Conservation (phyloP, 2,113 vertebrate species). For the Spermophilus dauricus region DNA sequence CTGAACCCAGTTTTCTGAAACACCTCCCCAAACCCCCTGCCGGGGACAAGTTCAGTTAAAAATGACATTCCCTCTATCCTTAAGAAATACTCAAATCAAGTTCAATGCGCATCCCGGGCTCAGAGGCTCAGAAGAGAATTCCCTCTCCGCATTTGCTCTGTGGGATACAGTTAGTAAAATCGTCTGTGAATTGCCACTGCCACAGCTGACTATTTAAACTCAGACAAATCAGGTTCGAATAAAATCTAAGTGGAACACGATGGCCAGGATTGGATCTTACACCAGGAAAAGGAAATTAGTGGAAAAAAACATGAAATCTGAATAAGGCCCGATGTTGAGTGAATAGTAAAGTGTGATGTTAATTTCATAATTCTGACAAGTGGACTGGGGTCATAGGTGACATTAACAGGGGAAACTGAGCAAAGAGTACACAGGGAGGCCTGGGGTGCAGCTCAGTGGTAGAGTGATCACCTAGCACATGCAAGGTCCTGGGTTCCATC, state of each 20-base stretch:
- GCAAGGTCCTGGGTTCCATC: not conserved
- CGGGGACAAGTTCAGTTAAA: not conserved
- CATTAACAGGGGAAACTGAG: not conserved
- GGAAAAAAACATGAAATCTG: not conserved
- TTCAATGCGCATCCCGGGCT: not conserved
- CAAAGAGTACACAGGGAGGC: not conserved
- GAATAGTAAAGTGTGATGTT: accelerated
- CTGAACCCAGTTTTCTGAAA: not conserved
- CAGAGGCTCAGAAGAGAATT: constrained; percentile 21
- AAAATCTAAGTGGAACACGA: not conserved
- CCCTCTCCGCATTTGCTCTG: not conserved
- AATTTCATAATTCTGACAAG: not conserved
- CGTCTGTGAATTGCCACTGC: not conserved
- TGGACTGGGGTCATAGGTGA: not conserved
- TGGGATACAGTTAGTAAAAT: not conserved
- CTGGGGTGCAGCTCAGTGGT: not conserved
- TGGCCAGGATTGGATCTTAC: not conserved
- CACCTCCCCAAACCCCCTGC: not conserved
- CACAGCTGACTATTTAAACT: not conserved
- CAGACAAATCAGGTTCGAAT: constrained; percentile 4
- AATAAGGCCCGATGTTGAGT: not conserved
- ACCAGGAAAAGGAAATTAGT: not conserved
- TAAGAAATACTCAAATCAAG: not conserved
- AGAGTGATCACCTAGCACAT: not conserved
- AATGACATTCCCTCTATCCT: not conserved